Evolutionary conservation across 2,113 vertebrate genomes (phyloP).

Genomic region (Rynchops niger): DNA sequence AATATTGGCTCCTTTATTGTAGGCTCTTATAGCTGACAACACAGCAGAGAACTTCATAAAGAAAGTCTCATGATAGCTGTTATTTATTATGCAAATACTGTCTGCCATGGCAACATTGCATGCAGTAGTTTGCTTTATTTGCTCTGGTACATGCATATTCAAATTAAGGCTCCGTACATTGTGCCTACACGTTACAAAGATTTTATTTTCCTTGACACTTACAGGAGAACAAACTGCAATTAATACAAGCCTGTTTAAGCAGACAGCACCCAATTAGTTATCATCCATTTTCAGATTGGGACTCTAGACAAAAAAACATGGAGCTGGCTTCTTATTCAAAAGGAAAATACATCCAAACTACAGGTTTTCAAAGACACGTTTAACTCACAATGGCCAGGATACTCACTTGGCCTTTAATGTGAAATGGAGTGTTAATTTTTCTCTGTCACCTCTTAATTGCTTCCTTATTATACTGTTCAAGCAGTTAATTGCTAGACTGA

Average conservation of each 20-base stretch:
- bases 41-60: constrained; percentile 76
- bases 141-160: constrained; percentile 71
- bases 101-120: constrained; percentile 78
- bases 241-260: constrained; percentile 79
- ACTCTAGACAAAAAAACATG: constrained; percentile 78
- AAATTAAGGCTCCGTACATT: constrained; percentile 71
- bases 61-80: constrained; percentile 80
- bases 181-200: constrained; percentile 77
- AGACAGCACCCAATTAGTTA: constrained; percentile 83
- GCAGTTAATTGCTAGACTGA: constrained; percentile 86
- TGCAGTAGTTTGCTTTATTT: constrained; percentile 74
- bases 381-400: constrained; percentile 83
- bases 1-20: constrained; percentile 71
- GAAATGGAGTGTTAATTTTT: constrained; percentile 88
- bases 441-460: constrained; percentile 88
- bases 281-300: constrained; percentile 81
- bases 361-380: constrained; percentile 82
- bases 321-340: constrained; percentile 79
- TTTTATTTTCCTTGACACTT: constrained; percentile 84
- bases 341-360: constrained; percentile 81
- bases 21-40: constrained; percentile 71
- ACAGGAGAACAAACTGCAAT: constrained; percentile 81
- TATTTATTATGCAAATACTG: constrained; percentile 80
- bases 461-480: constrained; percentile 88
- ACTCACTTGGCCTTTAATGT: constrained; percentile 87